Percentiles rank a stretch among this genome's conserved stretches.
phyloP scores from a whole-genome alignment of 1,140 invertebrate genomes.

The Drosophila equinoxialis region DNA sequence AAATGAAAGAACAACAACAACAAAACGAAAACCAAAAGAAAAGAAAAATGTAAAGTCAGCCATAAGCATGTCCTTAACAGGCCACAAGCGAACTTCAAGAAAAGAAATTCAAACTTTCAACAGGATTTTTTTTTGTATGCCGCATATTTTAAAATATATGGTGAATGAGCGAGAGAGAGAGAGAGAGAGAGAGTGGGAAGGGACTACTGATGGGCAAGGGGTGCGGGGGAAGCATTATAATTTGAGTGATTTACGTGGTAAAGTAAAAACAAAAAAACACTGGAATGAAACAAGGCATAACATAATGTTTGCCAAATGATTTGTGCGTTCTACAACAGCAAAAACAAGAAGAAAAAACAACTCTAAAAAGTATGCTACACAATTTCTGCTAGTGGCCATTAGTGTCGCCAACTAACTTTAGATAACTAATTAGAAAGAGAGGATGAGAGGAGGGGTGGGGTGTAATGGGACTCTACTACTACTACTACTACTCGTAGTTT shows the following conservation, averaged over 20 bases:
- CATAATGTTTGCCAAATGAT: constrained; percentile 28
- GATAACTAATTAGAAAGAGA: constrained; percentile 72
- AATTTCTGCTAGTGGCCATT: constrained; percentile 49
- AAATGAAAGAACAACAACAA: constrained; percentile 25
- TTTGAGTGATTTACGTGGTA: constrained; percentile 71
- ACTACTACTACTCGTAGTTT: constrained; percentile 51
- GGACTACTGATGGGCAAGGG: background rate
- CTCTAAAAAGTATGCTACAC: constrained; percentile 71
- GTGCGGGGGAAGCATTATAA: constrained; percentile 54
- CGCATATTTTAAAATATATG: constrained; percentile 11
- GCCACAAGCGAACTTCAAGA: constrained; percentile 12
- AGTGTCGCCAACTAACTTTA: constrained; percentile 79
- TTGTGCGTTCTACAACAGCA: background rate
- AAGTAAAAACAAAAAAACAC: constrained; percentile 26
- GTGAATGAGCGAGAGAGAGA: background rate
- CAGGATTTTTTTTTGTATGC: constrained; percentile 6
- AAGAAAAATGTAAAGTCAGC: constrained; percentile 7
- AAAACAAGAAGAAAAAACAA: constrained; percentile 14
- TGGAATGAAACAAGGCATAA: constrained; percentile 28
- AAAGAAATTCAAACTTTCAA: constrained; percentile 48
- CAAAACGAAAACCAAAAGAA: background rate
- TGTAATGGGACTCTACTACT: constrained; percentile 3
- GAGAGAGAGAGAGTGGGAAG: background rate
- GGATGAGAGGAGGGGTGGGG: background rate
- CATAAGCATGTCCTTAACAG: constrained; percentile 12